phyloP scores from a whole-genome alignment of 2,113 vertebrate species.

The Cromileptes altivelis region DNA sequence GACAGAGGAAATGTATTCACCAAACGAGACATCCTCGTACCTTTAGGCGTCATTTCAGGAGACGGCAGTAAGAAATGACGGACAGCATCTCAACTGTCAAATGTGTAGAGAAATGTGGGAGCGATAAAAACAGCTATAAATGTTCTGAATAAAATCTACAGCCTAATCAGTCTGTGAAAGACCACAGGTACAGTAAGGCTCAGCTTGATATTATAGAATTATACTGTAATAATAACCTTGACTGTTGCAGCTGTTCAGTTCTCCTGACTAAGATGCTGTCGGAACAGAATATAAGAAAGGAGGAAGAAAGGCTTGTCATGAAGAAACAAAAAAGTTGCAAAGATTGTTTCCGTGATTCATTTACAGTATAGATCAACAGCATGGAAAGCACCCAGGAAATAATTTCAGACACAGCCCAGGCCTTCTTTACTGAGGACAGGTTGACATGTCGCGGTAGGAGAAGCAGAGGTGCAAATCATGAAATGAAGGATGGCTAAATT shows the following conservation, averaged over 20 bases:
- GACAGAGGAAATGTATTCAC: neutral
- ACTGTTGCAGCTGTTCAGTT: neutral
- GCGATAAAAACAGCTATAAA: neutral
- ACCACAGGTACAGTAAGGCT: neutral
- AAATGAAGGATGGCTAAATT: too few relatives aligned
- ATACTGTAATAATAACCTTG: neutral
- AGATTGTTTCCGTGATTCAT: too few relatives aligned
- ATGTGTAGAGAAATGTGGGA: too few relatives aligned
- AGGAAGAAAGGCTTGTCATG: neutral
- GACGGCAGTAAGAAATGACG: neutral
- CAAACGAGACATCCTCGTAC: neutral
- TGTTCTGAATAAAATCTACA: neutral
- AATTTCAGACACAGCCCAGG: too few relatives aligned
- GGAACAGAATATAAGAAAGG: neutral
- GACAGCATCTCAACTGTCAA: neutral
- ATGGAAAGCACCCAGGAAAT: too few relatives aligned
- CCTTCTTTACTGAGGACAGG: too few relatives aligned
- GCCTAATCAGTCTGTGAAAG: neutral
- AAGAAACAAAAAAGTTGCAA: too few relatives aligned
- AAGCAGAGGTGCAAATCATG: too few relatives aligned
- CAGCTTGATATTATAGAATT: neutral
- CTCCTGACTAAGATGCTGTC: too few relatives aligned
- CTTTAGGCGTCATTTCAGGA: neutral
- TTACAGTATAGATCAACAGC: too few relatives aligned
- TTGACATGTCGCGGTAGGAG: too few relatives aligned